These are phyloP conservation scores for Chamaetylas fuelleborni DNA, from an alignment of 2,113 vertebrate genomes.

Conservation along the genomic window DNA sequence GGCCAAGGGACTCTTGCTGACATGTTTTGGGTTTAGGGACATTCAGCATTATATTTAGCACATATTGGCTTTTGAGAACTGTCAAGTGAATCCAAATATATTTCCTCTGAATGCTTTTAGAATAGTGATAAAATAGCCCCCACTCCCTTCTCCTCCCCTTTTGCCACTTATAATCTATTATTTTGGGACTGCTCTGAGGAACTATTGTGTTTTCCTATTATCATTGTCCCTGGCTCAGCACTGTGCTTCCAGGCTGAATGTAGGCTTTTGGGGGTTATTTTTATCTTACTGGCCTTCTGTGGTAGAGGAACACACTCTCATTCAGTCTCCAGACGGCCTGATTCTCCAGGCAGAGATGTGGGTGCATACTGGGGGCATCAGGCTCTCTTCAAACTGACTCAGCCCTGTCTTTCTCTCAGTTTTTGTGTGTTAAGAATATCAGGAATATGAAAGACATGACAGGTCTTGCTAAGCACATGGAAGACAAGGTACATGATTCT, in stretches of 20 bases:
- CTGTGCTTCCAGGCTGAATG: slow-evolving; percentile 20
- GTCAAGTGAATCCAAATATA: background rate
- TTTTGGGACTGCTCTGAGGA: slow-evolving; percentile 22
- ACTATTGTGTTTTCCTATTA: slow-evolving; percentile 25
- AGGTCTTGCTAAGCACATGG: background rate
- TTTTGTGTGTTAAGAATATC: background rate
- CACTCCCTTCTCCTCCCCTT: background rate
- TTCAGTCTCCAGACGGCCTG: background rate
- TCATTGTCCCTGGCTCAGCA: slow-evolving; percentile 50
- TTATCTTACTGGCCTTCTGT: slow-evolving; percentile 48
- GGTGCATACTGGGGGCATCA: background rate
- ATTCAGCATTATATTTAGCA: slow-evolving; percentile 27
- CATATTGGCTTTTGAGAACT: background rate
- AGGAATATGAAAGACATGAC: background rate
- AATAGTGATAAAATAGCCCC: background rate
- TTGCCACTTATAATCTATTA: slow-evolving; percentile 34
- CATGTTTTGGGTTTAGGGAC: background rate
- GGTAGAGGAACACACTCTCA: background rate
- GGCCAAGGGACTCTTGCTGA: background rate
- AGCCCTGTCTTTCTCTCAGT: background rate
- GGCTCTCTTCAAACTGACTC: background rate
- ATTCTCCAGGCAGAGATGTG: background rate
- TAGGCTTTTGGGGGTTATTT: slow-evolving; percentile 38
- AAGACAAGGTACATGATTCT: background rate
- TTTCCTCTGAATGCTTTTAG: background rate